Evolutionary conservation across 2,113 vertebrate genomes (phyloP).

Genomic region (Plecturocebus donacophilus): DNA sequence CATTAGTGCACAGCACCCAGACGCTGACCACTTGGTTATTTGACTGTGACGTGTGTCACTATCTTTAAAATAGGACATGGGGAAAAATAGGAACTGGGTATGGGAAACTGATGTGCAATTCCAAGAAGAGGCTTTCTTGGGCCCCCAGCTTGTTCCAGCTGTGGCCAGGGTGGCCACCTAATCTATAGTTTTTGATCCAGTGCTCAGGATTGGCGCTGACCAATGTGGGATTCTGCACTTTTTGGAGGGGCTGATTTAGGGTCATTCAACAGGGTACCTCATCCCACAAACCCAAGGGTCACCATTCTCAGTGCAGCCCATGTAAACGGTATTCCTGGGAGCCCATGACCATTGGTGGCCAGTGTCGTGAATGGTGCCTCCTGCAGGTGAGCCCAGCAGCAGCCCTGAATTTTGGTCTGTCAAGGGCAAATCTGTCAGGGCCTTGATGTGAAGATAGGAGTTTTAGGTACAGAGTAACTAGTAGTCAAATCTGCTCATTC

Average conservation of each 20-base stretch:
- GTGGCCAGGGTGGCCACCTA: accelerated
- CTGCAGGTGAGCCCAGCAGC: not conserved
- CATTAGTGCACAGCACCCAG: not conserved
- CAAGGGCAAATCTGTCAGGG: not conserved
- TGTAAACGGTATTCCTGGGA: not conserved
- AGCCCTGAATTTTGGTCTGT: not conserved
- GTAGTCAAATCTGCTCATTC: not conserved
- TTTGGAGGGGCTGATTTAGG: not conserved
- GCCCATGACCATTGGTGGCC: accelerated
- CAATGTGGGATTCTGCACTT: not conserved
- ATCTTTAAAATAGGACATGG: accelerated
- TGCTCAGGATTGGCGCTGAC: accelerated
- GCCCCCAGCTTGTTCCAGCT: not conserved
- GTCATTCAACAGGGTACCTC: not conserved
- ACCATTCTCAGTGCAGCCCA: accelerated
- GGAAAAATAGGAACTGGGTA: accelerated
- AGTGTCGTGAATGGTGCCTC: not conserved
- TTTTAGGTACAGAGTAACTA: not conserved
- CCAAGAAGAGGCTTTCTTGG: not conserved
- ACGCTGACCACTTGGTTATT: not conserved
- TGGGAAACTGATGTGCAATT: not conserved
- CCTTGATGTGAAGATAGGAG: not conserved
- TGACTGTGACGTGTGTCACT: accelerated
- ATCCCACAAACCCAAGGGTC: not conserved
- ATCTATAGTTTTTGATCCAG: accelerated